phyloP scores from a whole-genome alignment of 2,797 vertebrate species.

The Ctenosaura bakeri region DNA sequence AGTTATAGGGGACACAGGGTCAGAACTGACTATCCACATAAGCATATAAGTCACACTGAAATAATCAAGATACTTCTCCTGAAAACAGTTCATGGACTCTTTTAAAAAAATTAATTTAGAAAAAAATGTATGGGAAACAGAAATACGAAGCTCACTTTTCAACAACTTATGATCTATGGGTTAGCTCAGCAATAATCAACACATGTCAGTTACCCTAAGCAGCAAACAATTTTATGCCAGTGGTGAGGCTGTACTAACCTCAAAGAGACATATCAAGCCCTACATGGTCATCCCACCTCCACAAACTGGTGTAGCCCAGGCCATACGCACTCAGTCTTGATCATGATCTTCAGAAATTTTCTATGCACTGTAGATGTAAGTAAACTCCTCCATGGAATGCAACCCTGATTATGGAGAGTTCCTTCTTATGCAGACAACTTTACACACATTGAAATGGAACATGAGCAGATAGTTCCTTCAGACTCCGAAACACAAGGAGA shows the following conservation, averaged over 20 bases:
- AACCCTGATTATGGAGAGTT: not conserved
- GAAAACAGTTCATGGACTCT: not conserved
- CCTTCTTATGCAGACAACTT: not conserved
- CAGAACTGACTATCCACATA: not conserved
- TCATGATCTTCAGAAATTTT: not conserved
- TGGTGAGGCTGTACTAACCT: not conserved
- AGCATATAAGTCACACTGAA: not conserved
- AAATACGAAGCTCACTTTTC: not conserved
- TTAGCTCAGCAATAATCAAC: not conserved
- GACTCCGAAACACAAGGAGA: not conserved
- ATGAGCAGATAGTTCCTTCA: not conserved
- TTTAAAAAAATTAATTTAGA: not conserved
- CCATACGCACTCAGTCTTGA: not conserved
- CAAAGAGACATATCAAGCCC: not conserved
- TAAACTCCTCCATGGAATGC: not conserved
- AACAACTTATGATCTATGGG: not conserved
- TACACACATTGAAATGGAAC: not conserved
- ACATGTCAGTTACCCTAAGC: not conserved
- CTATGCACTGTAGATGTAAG: not conserved
- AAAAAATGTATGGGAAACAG: not conserved
- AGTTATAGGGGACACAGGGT: not conserved
- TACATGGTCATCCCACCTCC: not conserved
- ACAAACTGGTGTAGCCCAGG: not conserved
- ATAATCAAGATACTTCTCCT: conserved; percentile 12
- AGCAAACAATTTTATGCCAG: not conserved